phyloP scores from a whole-genome alignment of 2,888 invertebrate species.

The Rhimphoctona megacephalus region DNA sequence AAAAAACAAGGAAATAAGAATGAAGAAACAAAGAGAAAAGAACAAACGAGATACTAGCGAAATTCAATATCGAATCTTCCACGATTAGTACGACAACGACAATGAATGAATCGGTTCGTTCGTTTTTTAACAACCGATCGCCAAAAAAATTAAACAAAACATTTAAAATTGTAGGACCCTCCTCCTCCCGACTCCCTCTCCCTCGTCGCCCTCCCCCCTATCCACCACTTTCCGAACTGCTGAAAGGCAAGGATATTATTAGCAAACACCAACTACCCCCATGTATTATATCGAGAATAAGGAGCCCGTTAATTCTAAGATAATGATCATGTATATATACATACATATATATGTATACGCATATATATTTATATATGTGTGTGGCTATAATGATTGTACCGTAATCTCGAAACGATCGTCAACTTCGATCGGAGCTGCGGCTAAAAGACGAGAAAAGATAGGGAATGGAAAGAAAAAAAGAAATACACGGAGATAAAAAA shows the following conservation, averaged over 20 bases:
- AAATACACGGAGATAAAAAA: constrained; percentile 30
- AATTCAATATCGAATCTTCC: constrained; percentile 63
- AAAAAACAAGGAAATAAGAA: constrained; percentile 14
- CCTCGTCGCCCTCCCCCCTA: not conserved
- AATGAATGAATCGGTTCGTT: constrained; percentile 60
- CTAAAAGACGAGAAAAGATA: not conserved
- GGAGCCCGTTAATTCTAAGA: constrained; percentile 80
- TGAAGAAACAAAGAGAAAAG: not conserved
- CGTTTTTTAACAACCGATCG: constrained; percentile 52
- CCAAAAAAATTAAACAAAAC: constrained; percentile 45
- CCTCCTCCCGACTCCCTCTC: not conserved
- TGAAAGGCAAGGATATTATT: constrained; percentile 35
- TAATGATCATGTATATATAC: constrained; percentile 80
- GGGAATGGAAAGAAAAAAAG: constrained; percentile 44
- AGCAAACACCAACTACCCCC: constrained; percentile 58
- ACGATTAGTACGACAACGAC: constrained; percentile 62
- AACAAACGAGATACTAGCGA: constrained; percentile 66
- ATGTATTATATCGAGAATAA: constrained; percentile 81
- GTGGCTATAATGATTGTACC: constrained; percentile 78
- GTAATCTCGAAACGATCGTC: constrained; percentile 78
- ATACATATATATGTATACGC: constrained; percentile 45
- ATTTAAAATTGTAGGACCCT: constrained; percentile 24
- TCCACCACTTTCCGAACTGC: not conserved
- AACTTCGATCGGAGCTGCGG: constrained; percentile 67
- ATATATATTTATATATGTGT: constrained; percentile 28